Conservation (phyloP, 2,797 vertebrate species). For the Nyctibius grandis region DNA sequence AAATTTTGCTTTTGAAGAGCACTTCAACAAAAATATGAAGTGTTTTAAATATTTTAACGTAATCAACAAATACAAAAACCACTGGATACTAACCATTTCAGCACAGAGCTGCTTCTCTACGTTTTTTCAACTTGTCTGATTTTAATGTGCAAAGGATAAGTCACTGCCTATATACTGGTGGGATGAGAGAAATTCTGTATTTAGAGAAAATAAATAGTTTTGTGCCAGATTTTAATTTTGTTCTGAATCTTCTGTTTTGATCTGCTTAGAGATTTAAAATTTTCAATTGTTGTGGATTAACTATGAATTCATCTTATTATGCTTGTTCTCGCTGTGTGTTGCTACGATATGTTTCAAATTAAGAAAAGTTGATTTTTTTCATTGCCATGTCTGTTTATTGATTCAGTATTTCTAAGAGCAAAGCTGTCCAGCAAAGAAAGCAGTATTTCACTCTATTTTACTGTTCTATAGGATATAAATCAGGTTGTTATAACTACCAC, state of each 20-base stretch:
- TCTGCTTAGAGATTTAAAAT: background rate
- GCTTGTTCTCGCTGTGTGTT: background rate
- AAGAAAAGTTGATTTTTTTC: background rate
- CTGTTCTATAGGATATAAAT: background rate
- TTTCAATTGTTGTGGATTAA: background rate
- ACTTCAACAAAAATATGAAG: background rate
- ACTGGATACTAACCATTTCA: background rate
- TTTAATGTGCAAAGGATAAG: background rate
- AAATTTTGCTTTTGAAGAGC: background rate
- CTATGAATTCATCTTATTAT: background rate
- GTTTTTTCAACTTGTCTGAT: background rate
- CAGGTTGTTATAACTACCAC: background rate
- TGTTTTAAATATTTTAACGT: background rate
- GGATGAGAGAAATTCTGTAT: background rate
- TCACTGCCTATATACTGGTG: background rate
- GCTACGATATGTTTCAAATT: background rate
- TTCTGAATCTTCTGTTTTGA: background rate
- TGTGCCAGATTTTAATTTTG: background rate
- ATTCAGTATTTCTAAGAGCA: background rate
- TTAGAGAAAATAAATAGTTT: background rate
- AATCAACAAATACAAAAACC: background rate
- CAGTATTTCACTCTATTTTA: background rate
- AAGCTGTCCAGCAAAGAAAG: background rate
- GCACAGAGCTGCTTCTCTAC: rapidly evolving
- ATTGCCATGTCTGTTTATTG: rapidly evolving